phyloP scores from a whole-genome alignment of 2,888 invertebrate species.

The Tetramorium bicarinatum region DNA sequence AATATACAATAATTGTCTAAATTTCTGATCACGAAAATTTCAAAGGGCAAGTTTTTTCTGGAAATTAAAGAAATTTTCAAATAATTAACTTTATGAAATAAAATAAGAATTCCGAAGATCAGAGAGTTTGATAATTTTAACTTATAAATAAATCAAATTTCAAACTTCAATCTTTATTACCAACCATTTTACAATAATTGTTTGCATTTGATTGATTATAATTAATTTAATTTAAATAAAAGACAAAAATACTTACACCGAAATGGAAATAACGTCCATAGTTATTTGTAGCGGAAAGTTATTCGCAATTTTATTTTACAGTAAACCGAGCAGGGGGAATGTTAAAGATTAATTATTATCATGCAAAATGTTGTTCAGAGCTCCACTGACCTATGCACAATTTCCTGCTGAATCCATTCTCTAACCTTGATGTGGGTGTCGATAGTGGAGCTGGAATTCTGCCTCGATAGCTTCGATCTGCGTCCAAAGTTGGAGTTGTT shows the following conservation, averaged over 20 bases:
- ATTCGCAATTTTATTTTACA: not conserved
- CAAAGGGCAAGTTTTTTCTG: not conserved
- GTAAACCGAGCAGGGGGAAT: not conserved
- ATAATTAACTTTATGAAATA: slow-evolving; percentile 6
- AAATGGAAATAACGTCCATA: not conserved
- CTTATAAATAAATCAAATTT: not conserved
- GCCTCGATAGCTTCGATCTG: slow-evolving; percentile 90
- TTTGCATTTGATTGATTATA: not conserved
- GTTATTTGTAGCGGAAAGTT: not conserved
- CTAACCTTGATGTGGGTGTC: slow-evolving; percentile 95
- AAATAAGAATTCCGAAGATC: not conserved
- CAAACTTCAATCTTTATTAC: not conserved
- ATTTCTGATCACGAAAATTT: not conserved
- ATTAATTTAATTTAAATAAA: not conserved
- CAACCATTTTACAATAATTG: not conserved
- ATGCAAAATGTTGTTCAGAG: slow-evolving; percentile 1
- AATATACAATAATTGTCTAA: not conserved
- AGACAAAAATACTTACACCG: not conserved
- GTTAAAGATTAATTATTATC: slow-evolving; percentile 45
- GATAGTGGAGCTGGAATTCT: slow-evolving; percentile 93
- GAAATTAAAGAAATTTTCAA: not conserved
- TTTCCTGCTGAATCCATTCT: slow-evolving; percentile 95
- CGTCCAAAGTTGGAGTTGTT: slow-evolving; percentile 87
- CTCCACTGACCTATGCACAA: slow-evolving; percentile 88
- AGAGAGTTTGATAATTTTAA: not conserved